A percentile compares a stretch with the other conserved stretches of the same genome.
These are phyloP conservation scores for Brachyistius frenatus DNA, from an alignment of 2,113 vertebrate species.

Conservation along the genomic window DNA sequence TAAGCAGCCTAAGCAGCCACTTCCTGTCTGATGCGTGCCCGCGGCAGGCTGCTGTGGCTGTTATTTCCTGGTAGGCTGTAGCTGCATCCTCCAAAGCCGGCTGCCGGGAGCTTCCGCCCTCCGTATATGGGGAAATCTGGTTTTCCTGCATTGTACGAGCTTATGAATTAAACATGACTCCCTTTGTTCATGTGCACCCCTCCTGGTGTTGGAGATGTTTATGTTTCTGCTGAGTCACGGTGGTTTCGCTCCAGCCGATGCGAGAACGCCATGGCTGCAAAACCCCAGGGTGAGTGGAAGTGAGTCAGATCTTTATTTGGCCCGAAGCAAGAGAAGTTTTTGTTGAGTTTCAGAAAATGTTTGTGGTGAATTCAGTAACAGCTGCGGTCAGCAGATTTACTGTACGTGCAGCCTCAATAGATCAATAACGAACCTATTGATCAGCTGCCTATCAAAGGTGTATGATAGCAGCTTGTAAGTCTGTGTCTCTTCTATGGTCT, in stretches of 20 bases:
- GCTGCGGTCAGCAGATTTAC: slow-evolving; percentile 8
- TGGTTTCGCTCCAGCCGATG: slow-evolving; percentile 33
- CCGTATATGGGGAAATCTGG: slow-evolving; percentile 11
- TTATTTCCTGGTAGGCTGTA: slow-evolving; percentile 1
- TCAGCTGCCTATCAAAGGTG: background rate
- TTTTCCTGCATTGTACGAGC: slow-evolving; percentile 14
- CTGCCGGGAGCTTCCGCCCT: slow-evolving; percentile 27
- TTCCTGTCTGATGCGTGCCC: slow-evolving; percentile 53
- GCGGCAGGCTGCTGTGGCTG: slow-evolving; percentile 29
- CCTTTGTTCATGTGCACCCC: slow-evolving; percentile 36
- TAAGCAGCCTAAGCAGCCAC: slow-evolving; percentile 55
- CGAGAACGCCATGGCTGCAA: slow-evolving; percentile 29
- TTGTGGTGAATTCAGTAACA: slow-evolving; percentile 7
- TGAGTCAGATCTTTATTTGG: slow-evolving; percentile 48
- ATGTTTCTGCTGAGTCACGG: slow-evolving; percentile 67
- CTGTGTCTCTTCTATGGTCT: too few relatives aligned
- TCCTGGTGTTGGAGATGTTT: slow-evolving; percentile 37
- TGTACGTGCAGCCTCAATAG: background rate
- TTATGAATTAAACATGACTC: slow-evolving; percentile 73
- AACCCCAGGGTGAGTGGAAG: slow-evolving; percentile 5
- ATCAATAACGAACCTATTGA: slow-evolving; percentile 16
- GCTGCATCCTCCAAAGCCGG: slow-evolving; percentile 6
- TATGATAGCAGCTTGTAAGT: too few relatives aligned
- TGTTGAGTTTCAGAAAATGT: background rate
- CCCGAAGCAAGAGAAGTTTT: slow-evolving; percentile 18